phyloP scores from a whole-genome alignment of 92 coral and sea anemone genomes.

The Parazoanthus darwini region DNA sequence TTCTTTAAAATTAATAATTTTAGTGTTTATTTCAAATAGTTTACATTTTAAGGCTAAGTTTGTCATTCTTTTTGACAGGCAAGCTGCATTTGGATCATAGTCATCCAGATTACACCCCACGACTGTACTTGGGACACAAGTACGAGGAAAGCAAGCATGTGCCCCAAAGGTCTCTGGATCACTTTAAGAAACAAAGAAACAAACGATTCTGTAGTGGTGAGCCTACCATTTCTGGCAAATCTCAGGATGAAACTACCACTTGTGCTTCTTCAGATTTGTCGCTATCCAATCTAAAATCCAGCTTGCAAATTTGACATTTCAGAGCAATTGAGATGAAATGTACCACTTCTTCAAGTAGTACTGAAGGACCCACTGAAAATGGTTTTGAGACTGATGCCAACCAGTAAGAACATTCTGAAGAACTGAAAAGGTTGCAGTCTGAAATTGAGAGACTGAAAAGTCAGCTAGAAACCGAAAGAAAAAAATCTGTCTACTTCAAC shows the following conservation, averaged over 20 bases:
- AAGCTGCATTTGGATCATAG: no score
- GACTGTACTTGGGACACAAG: neutral
- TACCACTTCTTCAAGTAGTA: neutral
- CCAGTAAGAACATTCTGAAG: constrained; percentile 7
- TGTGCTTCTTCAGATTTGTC: constrained; percentile 21
- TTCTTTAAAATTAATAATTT: constrained; percentile 14
- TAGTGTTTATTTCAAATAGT: neutral
- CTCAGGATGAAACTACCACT: constrained; percentile 20
- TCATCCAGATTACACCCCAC: no score
- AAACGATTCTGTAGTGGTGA: constrained; percentile 4
- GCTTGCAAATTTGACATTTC: neutral
- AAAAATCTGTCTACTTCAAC: no score
- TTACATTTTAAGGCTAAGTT: no score
- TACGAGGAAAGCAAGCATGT: constrained; percentile 17
- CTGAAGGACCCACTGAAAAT: constrained; percentile 7
- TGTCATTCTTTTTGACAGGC: no score
- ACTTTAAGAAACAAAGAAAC: neutral
- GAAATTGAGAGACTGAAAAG: neutral
- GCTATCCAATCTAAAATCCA: constrained; percentile 12
- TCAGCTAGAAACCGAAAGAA: no score
- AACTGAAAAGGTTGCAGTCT: constrained; percentile 23
- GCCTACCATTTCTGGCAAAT: constrained; percentile 14
- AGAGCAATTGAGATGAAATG: no score
- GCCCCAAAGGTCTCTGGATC: constrained; percentile 7
- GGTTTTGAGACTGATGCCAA: constrained; percentile 17